Base-by-base conservation (phyloP, 2,113 vertebrate genomes). In the Megalops atlanticus region DNA sequence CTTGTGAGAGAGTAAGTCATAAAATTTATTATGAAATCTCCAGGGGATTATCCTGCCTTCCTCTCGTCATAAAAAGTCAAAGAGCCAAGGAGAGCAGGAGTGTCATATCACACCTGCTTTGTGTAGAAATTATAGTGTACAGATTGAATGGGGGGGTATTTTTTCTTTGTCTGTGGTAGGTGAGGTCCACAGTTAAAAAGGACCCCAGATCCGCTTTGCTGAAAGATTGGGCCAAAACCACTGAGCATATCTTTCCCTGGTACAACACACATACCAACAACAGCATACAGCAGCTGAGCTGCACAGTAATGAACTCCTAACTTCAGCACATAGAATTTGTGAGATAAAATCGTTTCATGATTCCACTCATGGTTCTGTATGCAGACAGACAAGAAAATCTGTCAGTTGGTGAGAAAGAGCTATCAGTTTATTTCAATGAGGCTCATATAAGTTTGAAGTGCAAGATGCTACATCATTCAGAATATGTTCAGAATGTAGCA, bases 101-200 rank as follows among this genome's bases (percentile, higher is more conserved):
- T 71, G 64, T 74, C 41, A 76, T 83, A 86, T 87, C 87, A 93
- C 92, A 94, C 91, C 92, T 92, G 93, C 91, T 93, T 88, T 89
- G 87, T 87, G 84, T 84, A 84, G 80, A 93, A 92, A 93, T 93
- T 91, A 93, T 84, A 90, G 87, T 85, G 83, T 87, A 84, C 81
- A 89, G 87, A 82, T 84, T 35, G 78, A 84, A 71, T 38, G 80
- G 85, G 85, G 83, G 83, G 85, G 91, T 79, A 83, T 92, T 87
- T 89, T 83, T 89, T 81, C 45, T 68, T 33, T 82, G 85, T 84
- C 87, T 86, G 91, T 90, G 91, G 93, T 89, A 90, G 92, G 90
- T 93, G 88, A 90, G 87, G 83, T 75, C 82, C 89, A 86, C 85
- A 78, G 86, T 84, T 87, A 85, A 88, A 85, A 85, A 85, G 83